Conservation (phyloP, 37 sponge, comb jelly and placozoan species). For the Beroe forskalii region DNA sequence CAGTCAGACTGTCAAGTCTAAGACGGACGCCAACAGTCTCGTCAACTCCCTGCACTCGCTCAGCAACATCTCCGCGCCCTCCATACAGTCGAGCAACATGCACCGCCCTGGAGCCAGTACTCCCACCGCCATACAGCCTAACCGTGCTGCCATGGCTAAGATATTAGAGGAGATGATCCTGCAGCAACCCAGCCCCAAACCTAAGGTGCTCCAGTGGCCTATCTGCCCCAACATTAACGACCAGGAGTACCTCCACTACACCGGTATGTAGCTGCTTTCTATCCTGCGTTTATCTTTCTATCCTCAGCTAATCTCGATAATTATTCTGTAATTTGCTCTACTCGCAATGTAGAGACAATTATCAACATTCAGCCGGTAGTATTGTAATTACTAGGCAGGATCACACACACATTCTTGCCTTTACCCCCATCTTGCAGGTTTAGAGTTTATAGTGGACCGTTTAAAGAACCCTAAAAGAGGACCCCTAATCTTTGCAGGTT, state of each 20-base stretch:
- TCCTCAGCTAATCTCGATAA: no score
- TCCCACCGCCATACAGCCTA: slow-evolving; percentile 26
- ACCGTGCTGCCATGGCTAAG: slow-evolving; percentile 66
- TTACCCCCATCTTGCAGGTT: no score
- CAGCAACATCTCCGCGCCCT: slow-evolving; percentile 31
- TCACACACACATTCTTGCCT: no score
- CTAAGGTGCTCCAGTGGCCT: slow-evolving; percentile 63
- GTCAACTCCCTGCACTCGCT: slow-evolving; percentile 53
- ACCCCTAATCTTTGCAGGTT: no score
- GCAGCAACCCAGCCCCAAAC: slow-evolving; percentile 64
- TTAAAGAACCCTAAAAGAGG: no score
- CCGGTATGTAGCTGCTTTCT: no score
- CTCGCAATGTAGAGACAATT: no score
- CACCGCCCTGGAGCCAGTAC: background rate
- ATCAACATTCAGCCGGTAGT: background rate
- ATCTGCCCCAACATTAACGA: slow-evolving; percentile 61
- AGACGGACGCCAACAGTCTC: slow-evolving; percentile 12
- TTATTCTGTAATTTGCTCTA: no score
- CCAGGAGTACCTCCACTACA: slow-evolving; percentile 59
- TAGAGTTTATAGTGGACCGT: no score
- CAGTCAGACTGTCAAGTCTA: slow-evolving; percentile 28
- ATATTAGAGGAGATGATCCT: slow-evolving; percentile 62
- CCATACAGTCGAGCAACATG: background rate
- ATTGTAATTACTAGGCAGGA: background rate
- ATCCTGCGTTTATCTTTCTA: no score